Conservation (phyloP, 2,113 vertebrate species). For the Tylochromis polylepis region DNA sequence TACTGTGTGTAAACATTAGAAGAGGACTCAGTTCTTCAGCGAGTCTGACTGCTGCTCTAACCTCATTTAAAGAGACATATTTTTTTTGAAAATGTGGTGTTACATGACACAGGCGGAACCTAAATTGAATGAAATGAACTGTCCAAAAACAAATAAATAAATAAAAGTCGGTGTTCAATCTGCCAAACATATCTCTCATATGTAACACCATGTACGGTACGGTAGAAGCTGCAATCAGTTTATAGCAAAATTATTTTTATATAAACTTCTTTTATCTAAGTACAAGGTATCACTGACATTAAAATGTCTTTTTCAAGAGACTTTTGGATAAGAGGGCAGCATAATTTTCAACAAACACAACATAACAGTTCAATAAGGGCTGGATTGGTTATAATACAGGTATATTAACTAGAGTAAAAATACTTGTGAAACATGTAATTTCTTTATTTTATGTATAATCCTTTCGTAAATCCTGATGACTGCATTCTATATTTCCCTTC, state of each 20-base stretch:
- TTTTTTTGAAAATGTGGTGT: not conserved
- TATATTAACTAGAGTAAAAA: not conserved
- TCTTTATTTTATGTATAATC: not conserved
- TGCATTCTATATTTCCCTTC: not conserved
- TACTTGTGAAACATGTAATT: not conserved
- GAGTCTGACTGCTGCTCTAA: not conserved
- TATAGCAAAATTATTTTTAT: not conserved
- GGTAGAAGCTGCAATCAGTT: not conserved
- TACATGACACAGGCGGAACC: not conserved
- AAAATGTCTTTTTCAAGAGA: not conserved
- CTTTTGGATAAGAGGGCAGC: not conserved
- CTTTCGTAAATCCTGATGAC: not conserved
- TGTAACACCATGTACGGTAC: not conserved
- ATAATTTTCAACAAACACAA: not conserved
- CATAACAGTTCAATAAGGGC: not conserved
- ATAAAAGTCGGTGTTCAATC: not conserved
- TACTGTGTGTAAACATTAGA: slow-evolving; percentile 65
- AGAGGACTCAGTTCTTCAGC: not conserved
- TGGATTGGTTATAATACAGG: not conserved
- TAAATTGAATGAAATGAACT: slow-evolving; percentile 16
- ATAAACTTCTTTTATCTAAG: not conserved
- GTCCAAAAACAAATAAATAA: not conserved
- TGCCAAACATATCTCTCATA: not conserved
- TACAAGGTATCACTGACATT: not conserved
- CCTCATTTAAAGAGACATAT: not conserved